Evolutionary conservation across 2,888 invertebrate species (phyloP).

Genomic region (Apamea crenata): DNA sequence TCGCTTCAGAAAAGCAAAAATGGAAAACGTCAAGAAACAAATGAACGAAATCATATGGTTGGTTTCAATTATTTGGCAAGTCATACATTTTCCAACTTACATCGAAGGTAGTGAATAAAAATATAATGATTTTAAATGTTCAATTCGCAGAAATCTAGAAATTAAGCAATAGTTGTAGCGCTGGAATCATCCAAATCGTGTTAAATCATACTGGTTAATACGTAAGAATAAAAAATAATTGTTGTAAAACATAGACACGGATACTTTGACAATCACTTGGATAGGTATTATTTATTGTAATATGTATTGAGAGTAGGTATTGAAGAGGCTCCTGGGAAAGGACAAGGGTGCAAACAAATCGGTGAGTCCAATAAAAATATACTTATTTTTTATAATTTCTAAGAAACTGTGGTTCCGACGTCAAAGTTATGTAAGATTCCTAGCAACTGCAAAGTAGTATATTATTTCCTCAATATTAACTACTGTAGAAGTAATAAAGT

Average conservation of each 20-base stretch:
- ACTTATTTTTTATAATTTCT: slow-evolving; percentile 46
- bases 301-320: slow-evolving; percentile 79
- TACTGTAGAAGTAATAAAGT: slow-evolving; percentile 11
- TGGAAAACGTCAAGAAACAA: slow-evolving; percentile 85
- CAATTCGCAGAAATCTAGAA: slow-evolving; percentile 75
- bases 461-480: slow-evolving; percentile 20
- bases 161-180: slow-evolving; percentile 81
- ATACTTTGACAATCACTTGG: slow-evolving; percentile 77
- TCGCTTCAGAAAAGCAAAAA: slow-evolving; percentile 77
- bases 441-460: slow-evolving; percentile 54
- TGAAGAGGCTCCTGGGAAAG: slow-evolving; percentile 62
- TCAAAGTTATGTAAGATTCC: slow-evolving; percentile 1
- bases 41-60: slow-evolving; percentile 89
- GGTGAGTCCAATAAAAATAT: slow-evolving; percentile 65
- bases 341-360: slow-evolving; percentile 61
- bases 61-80: slow-evolving; percentile 87
- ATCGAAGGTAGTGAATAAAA: slow-evolving; percentile 77
- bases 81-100: slow-evolving; percentile 83
- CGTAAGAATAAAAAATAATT: slow-evolving; percentile 82
- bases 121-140: slow-evolving; percentile 79
- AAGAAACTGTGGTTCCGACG: slow-evolving; percentile 43
- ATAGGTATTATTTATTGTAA: slow-evolving; percentile 74
- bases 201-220: slow-evolving; percentile 79
- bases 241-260: slow-evolving; percentile 64
- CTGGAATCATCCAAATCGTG: slow-evolving; percentile 77